Conservation (phyloP, 2,113 vertebrate species). For the Orthochromis indermauri region DNA sequence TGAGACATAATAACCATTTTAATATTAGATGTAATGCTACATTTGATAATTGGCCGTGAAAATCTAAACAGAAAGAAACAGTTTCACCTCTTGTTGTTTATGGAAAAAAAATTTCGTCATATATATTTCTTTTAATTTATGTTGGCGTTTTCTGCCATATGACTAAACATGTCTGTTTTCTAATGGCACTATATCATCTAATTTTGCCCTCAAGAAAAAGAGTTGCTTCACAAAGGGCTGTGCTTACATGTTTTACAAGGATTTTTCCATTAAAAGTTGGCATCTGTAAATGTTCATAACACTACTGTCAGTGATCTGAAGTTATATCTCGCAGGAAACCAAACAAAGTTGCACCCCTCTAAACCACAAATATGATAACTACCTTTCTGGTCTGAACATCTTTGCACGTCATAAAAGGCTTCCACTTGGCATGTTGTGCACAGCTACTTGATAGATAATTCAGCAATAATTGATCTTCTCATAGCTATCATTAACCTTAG, state of each 20-base stretch:
- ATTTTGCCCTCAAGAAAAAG: background rate
- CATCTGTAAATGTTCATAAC: background rate
- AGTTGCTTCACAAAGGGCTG: background rate
- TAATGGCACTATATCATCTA: background rate
- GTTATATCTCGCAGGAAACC: background rate
- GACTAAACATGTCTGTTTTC: background rate
- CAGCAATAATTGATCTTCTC: background rate
- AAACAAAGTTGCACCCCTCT: background rate
- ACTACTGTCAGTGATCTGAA: background rate
- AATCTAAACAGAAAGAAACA: background rate
- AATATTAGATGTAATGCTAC: background rate
- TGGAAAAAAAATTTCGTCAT: background rate
- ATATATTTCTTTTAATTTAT: background rate
- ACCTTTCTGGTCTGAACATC: slow-evolving; percentile 5
- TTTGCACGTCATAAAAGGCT: background rate
- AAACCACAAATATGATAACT: background rate
- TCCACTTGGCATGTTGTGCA: background rate
- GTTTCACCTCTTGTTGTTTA: background rate
- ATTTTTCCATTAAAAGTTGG: background rate
- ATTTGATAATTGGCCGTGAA: background rate
- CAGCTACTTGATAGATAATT: background rate
- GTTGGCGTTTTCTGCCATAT: background rate
- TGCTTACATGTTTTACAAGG: background rate
- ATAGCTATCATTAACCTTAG: background rate
- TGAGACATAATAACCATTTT: background rate